A percentile compares a stretch with the other conserved stretches of the same genome.
Evolutionary conservation across 2,888 invertebrate genomes (phyloP).

Genomic region (Calameuta filiformis): DNA sequence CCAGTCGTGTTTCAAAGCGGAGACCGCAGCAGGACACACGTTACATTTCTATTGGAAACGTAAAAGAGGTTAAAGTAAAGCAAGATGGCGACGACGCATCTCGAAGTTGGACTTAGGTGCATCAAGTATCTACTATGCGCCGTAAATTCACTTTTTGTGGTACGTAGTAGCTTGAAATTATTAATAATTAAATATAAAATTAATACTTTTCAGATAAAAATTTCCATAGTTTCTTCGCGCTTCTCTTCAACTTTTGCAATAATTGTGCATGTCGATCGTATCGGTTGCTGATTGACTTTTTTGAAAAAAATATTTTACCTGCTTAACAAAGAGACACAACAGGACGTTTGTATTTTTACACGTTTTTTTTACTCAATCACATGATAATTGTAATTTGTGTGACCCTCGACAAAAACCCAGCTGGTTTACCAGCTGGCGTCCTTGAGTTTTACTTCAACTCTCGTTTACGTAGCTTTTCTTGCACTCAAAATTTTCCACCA

Average conservation of each 20-base stretch:
- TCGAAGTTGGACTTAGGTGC: slow-evolving; percentile 72
- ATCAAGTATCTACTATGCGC: slow-evolving; percentile 76
- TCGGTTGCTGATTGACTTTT: not conserved
- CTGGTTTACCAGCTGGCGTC: not conserved
- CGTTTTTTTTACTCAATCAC: not conserved
- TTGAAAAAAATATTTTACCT: not conserved
- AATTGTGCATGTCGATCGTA: not conserved
- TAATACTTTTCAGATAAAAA: not conserved
- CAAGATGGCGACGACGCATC: slow-evolving; percentile 63
- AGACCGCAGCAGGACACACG: not conserved
- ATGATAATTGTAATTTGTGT: not conserved
- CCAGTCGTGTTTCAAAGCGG: slow-evolving; percentile 22
- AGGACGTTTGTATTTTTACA: not conserved
- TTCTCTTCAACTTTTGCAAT: not conserved
- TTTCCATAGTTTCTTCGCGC: not conserved
- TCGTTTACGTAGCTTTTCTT: not conserved
- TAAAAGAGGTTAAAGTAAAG: not conserved
- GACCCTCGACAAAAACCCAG: not conserved
- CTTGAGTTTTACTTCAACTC: not conserved
- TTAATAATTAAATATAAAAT: not conserved
- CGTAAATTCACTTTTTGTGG: slow-evolving; percentile 77
- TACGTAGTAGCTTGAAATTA: slow-evolving; percentile 53
- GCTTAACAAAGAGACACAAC: not conserved
- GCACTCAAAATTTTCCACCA: not conserved
- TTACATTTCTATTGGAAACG: not conserved